phyloP scores from a whole-genome alignment of 1,140 invertebrate genomes.

The Zophobas morio region DNA sequence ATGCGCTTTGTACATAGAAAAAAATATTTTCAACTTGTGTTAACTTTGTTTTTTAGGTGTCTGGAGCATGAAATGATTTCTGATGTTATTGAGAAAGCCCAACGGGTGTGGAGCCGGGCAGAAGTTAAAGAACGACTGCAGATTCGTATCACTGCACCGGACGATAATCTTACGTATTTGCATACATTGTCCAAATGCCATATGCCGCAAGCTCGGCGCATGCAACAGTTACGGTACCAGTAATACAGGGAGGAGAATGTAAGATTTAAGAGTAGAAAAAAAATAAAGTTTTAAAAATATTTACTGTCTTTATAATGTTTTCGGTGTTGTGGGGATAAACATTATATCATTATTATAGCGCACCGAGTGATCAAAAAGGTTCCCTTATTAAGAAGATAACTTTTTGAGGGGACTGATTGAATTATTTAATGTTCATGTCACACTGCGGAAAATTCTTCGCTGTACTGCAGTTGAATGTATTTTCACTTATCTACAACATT shows the following conservation, averaged over 20 bases:
- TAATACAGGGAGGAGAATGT: constrained; percentile 52
- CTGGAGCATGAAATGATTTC: constrained; percentile 71
- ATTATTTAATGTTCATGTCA: too few species aligned
- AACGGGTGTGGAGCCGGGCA: constrained; percentile 65
- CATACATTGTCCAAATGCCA: constrained; percentile 72
- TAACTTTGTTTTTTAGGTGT: constrained; percentile 63
- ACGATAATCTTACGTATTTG: constrained; percentile 67
- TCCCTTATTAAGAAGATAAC: too few species aligned
- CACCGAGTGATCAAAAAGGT: too few species aligned
- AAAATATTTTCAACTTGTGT: too few species aligned
- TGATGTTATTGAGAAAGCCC: constrained; percentile 69
- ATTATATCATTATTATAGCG: too few species aligned
- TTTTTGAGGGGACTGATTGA: too few species aligned
- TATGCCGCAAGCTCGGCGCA: constrained; percentile 70
- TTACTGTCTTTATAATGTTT: too few species aligned
- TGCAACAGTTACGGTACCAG: constrained; percentile 71
- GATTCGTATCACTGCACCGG: constrained; percentile 59
- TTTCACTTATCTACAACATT: too few species aligned
- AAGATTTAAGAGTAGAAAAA: constrained; percentile 73
- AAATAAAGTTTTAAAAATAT: constrained; percentile 73
- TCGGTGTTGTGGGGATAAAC: too few species aligned
- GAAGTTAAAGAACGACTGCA: constrained; percentile 67
- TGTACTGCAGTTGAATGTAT: too few species aligned
- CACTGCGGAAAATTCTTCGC: too few species aligned
- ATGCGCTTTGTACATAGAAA: constrained; percentile 56